Evolutionary conservation across 1,140 invertebrate genomes (phyloP), one percentile per base, ranked within the genome.

Genomic region (Drosophila equinoxialis): DNA sequence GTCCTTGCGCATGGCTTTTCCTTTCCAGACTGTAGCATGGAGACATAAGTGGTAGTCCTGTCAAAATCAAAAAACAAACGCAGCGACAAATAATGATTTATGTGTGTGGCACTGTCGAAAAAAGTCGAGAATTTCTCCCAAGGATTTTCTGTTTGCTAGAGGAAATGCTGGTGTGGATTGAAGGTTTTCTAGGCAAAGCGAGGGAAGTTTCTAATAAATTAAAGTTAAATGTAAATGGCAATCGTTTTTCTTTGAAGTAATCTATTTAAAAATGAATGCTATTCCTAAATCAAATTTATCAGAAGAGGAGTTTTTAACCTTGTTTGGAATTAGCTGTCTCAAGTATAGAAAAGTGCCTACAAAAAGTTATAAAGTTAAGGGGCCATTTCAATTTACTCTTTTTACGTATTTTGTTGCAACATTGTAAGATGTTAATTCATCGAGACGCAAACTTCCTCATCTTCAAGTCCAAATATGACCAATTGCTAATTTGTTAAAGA

Each of bases 71-170:
- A 59, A 59, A 78, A 75, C 71, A 78, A 78, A 68, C 76, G 64
- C 68, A 75, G 64, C 64, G 60, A 75, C 76, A 75, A 75, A 78
- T 75, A 78, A 78, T 78, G 76, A 78, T 78, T 78, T 78, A 78
- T 78, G 68, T 48, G 37, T 13, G 14, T 26, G 20, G 39, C 35
- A 17, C 57, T 35, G 37, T 61, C 14, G 51, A 70, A 41, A 59
- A 64, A 65, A 62, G 59, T 48, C 45, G 59, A 64, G 57, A 57
- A 62, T 64, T 64, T 59, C 72, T 59, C 35, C 30, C 35, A 33
- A 37, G 30, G 33, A 51, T 23, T 23, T 23, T 0, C 17, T 51
- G 6, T 23, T 51, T 8, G 17, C 45, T 6, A 10, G 8, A 20
- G 45, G 10, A 23, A 51, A 51, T 23, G 4, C 11, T 48, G 45